Percentiles rank a stretch among this genome's conserved stretches.
These are phyloP conservation scores for Agrenia bidenticulata DNA, from an alignment of 2,888 invertebrate species.

Conservation along the genomic window DNA sequence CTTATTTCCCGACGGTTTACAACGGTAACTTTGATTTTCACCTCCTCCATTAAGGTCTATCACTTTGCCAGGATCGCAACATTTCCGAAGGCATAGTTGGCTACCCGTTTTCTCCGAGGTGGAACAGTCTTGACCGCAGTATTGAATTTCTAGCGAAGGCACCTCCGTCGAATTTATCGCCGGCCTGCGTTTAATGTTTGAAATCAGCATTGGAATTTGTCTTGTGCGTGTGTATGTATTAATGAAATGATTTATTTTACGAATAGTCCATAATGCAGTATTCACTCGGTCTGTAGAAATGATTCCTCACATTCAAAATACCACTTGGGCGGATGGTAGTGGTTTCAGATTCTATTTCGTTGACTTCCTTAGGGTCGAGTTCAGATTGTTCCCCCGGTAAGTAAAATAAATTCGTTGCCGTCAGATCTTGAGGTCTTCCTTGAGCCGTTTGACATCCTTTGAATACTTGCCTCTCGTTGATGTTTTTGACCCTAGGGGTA, in stretches of 20 bases:
- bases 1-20: not conserved
- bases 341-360: not conserved
- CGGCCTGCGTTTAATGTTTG: too few relatives aligned
- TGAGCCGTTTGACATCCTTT: too few relatives aligned
- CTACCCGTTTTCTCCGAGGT: not conserved
- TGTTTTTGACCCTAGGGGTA: too few relatives aligned
- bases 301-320: not conserved
- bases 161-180: too few relatives aligned
- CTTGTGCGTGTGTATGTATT: too few relatives aligned
- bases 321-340: not conserved
- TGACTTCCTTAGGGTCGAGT: not conserved
- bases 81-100: not conserved
- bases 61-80: not conserved
- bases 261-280: not conserved
- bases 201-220: too few relatives aligned
- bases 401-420: too few relatives aligned
- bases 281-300: not conserved
- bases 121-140: not conserved
- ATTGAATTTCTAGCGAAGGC: not conserved
- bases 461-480: too few relatives aligned
- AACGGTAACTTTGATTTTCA: not conserved
- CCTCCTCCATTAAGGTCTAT: not conserved
- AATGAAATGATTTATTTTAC: not conserved
- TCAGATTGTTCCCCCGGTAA: too few relatives aligned
- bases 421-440: too few relatives aligned